A percentile compares a stretch with the other conserved stretches of the same genome.
Conservation (phyloP, 1,140 invertebrate species). For the Lineus longissimus region DNA sequence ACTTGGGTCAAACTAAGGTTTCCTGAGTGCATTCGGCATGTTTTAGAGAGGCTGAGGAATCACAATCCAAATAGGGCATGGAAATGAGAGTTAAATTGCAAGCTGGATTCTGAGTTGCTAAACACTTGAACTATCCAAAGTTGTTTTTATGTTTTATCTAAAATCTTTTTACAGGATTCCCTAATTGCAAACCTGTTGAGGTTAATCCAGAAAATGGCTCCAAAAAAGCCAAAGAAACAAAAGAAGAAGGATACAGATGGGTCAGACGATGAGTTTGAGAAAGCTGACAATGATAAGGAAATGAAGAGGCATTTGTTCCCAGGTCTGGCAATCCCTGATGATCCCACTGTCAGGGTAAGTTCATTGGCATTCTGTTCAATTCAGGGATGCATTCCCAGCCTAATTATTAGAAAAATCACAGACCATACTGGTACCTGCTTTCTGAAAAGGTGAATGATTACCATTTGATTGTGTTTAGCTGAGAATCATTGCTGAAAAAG, state of each 20-base stretch:
- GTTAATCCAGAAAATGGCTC: slow-evolving; percentile 92
- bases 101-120: too few species aligned
- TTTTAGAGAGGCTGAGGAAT: too few species aligned
- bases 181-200: slow-evolving; percentile 86
- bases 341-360: slow-evolving; percentile 57
- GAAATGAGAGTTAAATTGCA: too few species aligned
- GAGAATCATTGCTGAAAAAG: too few species aligned
- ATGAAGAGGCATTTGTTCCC: slow-evolving; percentile 76
- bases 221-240: slow-evolving; percentile 50
- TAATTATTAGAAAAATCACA: too few species aligned
- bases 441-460: too few species aligned
- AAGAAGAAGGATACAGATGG: slow-evolving; percentile 48
- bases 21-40: too few species aligned
- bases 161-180: slow-evolving; percentile 67
- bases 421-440: too few species aligned
- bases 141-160: slow-evolving; percentile 8
- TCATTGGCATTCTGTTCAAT: background rate
- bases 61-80: too few species aligned
- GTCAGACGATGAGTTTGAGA: slow-evolving; percentile 22
- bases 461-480: too few species aligned
- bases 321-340: slow-evolving; percentile 84
- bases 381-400: background rate
- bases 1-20: too few species aligned
- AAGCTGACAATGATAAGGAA: slow-evolving; percentile 26
- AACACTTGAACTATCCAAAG: background rate